Base-by-base conservation (phyloP, 1,140 invertebrate species). In the Panagrolaimus sp. region DNA sequence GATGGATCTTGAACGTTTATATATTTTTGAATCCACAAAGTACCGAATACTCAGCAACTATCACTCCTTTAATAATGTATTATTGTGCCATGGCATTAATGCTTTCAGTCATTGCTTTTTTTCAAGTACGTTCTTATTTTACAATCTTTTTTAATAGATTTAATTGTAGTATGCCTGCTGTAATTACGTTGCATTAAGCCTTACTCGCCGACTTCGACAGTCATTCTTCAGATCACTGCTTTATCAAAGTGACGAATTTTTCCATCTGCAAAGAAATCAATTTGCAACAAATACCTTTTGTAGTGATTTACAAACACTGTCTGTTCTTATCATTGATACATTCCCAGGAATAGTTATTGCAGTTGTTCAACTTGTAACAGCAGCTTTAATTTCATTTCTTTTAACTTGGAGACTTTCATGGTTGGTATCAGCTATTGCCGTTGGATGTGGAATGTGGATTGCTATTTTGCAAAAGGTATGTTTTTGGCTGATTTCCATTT, bases 81-180 rank as follows among this genome's bases (percentile, higher is more conserved):
- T 57, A 25, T 57, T 57, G 13, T 57, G 27, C 51, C n/a, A 57
- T 57, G 51, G 51, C 51, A 16, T 11, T 57, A 20, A 20, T 57
- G 51, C 51, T 57, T 57, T 20, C 51, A 5, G 20, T 57, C 2
- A 57, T 57, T 16, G 51, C 51, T 0, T 57, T 57, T 16, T 57
- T 57, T 13, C 51, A 57, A 16, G 51, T 16, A 57, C 2, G 27
- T 20, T 23, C 20, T 57, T 23, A 1, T 20, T 13, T 16, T n/a
- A n/a, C n/a, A n/a, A n/a, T 3, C 27, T 16, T 38, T 38, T 1
- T 11, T 5, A 11, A 27, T 5, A 23, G n/a, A 11, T 57, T 57
- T 27, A 9, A 25, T 57, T 0, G 27, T 20, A 57, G 51, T 16
- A 57, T 16, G 16, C 27, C 51, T 57, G 51, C 27, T 57, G n/a